phyloP scores from a whole-genome alignment of 2,797 vertebrate species.

The Hipposideros larvatus region DNA sequence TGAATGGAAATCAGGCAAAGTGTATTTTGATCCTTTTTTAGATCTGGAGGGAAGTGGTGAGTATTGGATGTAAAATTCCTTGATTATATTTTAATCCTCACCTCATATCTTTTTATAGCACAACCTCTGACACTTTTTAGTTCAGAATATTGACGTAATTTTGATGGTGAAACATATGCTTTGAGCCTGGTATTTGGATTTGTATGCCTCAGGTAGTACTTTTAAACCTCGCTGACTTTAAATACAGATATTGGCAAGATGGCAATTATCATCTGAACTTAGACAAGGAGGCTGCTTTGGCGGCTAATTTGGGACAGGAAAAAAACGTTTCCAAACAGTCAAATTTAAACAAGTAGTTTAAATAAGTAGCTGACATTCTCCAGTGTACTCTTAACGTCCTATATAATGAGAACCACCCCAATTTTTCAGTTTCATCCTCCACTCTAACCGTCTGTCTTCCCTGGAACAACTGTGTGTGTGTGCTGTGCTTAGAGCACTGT shows the following conservation, averaged over 20 bases:
- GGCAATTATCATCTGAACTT: slow-evolving; percentile 35
- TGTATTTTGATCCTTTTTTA: slow-evolving; percentile 8
- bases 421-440: not conserved
- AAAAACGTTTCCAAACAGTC: not conserved
- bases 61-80: slow-evolving; percentile 18
- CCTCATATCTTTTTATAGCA: not conserved
- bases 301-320: not conserved
- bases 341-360: not conserved
- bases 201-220: not conserved
- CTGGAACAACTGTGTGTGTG: accelerated
- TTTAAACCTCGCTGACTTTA: slow-evolving; percentile 45
- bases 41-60: not conserved
- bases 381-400: not conserved
- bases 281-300: not conserved
- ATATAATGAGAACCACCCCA: not conserved
- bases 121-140: slow-evolving; percentile 4
- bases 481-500: too few relatives aligned
- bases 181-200: not conserved
- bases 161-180: not conserved
- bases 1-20: slow-evolving; percentile 68
- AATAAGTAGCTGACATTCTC: not conserved
- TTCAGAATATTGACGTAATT: slow-evolving; percentile 44
- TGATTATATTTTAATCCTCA: slow-evolving; percentile 20
- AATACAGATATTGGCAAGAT: not conserved
- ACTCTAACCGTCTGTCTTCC: not conserved